Evolutionary conservation across 1,140 invertebrate species (phyloP).

Genomic region (Laupala kohalensis): DNA sequence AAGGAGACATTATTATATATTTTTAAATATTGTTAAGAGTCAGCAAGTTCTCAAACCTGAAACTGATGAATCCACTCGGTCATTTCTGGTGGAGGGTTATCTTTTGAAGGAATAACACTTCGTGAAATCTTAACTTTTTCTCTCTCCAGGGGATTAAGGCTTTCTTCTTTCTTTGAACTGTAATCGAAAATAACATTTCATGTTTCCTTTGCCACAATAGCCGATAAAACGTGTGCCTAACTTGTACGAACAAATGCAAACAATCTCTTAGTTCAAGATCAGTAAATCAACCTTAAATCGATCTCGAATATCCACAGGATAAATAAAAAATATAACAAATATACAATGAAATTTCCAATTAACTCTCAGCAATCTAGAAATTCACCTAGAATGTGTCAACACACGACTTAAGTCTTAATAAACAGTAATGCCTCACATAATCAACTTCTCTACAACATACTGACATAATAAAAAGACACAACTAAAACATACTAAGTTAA

Average conservation of each 20-base stretch:
- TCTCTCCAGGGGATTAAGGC: constrained; percentile 12
- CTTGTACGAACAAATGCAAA: not conserved
- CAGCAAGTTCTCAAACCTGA: constrained; percentile 37
- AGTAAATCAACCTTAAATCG: not conserved
- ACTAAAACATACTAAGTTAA: too few relatives aligned
- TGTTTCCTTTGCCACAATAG: too few relatives aligned
- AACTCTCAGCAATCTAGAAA: too few relatives aligned
- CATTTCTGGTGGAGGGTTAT: constrained; percentile 66
- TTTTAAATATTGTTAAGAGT: not conserved
- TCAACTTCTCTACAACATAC: too few relatives aligned
- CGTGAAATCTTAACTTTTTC: constrained; percentile 34
- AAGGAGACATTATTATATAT: not conserved
- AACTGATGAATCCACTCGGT: constrained; percentile 61
- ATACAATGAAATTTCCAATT: not conserved
- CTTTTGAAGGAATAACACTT: constrained; percentile 57
- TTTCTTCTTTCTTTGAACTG: constrained; percentile 19
- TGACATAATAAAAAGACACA: too few relatives aligned
- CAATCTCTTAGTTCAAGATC: not conserved
- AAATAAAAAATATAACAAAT: not conserved
- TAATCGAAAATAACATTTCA: too few relatives aligned
- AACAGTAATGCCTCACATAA: too few relatives aligned
- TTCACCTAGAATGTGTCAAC: too few relatives aligned
- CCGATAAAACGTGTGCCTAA: too few relatives aligned
- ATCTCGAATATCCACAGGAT: not conserved
- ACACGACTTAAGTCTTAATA: too few relatives aligned